phyloP scores from a whole-genome alignment of 2,113 vertebrate species.

The Pantherophis guttatus region DNA sequence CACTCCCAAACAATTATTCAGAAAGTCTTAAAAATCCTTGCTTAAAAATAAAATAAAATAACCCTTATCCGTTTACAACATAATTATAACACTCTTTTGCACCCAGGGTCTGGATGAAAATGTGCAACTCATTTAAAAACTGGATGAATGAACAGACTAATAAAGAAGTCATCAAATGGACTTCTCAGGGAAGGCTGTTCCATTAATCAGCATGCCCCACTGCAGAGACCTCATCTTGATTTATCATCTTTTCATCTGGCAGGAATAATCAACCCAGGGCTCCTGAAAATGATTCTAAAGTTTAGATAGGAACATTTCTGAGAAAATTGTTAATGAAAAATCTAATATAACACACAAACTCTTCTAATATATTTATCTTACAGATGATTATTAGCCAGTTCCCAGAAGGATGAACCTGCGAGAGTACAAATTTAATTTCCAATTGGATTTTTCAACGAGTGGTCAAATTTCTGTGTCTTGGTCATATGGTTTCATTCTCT shows the following conservation, averaged over 20 bases:
- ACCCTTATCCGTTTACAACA: not conserved
- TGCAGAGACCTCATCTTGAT: not conserved
- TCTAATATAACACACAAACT: not conserved
- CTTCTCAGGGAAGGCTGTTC: not conserved
- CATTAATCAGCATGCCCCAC: not conserved
- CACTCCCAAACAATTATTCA: not conserved
- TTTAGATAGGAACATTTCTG: not conserved
- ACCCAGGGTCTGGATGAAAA: not conserved
- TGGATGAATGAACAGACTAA: not conserved
- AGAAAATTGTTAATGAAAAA: not conserved
- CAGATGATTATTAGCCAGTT: not conserved
- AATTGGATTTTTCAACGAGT: not conserved
- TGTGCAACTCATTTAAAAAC: not conserved
- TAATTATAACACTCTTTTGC: not conserved
- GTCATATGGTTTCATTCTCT: not conserved
- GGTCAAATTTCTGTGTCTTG: not conserved
- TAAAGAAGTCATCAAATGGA: not conserved
- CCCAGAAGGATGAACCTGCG: not conserved
- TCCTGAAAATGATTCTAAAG: not conserved
- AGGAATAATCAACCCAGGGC: not conserved
- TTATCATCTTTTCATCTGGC: not conserved
- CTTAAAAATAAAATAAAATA: not conserved
- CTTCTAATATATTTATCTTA: not conserved
- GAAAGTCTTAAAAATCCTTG: not conserved
- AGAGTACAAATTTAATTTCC: not conserved